Conservation (phyloP, 2,113 vertebrate species). For the Aldabrachelys gigantea region DNA sequence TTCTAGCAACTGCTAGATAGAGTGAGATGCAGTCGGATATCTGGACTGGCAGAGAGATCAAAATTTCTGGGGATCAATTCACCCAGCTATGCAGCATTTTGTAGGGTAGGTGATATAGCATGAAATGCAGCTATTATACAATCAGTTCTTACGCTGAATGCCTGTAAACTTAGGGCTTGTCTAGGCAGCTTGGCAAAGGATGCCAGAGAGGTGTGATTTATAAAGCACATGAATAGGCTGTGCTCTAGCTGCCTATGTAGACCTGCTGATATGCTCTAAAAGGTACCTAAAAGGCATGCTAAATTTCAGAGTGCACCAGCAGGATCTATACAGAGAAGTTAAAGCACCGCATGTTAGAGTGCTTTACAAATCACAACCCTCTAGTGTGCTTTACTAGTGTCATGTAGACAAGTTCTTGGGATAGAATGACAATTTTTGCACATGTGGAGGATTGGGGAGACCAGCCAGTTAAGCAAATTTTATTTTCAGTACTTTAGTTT, state of each 20-base stretch:
- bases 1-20: background rate
- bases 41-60: background rate
- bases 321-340: background rate
- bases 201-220: background rate
- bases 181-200: background rate
- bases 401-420: background rate
- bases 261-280: background rate
- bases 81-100: background rate
- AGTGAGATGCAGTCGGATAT: background rate
- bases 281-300: background rate
- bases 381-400: background rate
- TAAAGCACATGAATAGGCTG: background rate
- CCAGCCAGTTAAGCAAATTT: background rate
- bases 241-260: background rate
- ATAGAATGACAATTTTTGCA: background rate
- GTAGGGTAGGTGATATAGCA: background rate
- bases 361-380: background rate
- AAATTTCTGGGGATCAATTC: background rate
- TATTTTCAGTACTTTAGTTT: background rate
- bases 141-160: background rate
- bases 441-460: background rate
- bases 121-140: background rate
- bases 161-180: background rate
- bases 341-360: background rate
- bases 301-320: background rate